A percentile compares a stretch with the other conserved stretches of the same genome.
Conservation (phyloP, 2,797 vertebrate genomes). For the Cygnus olor region DNA sequence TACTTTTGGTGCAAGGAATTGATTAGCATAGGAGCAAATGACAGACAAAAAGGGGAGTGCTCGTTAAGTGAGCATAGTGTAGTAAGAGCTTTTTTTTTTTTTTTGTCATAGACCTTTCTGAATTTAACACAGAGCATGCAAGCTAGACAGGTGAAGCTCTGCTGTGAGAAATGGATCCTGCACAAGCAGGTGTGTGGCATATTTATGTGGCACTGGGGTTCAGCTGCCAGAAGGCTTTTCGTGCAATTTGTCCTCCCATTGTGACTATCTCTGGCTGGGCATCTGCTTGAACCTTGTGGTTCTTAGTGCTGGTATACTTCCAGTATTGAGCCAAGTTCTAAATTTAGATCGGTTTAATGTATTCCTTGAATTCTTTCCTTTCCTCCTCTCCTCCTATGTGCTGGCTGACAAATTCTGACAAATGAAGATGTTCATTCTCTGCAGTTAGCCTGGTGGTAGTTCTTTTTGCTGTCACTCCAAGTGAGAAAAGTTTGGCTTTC, state of each 20-base stretch:
- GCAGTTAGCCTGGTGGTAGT: slow-evolving; percentile 30
- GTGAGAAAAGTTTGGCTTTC: slow-evolving; percentile 29
- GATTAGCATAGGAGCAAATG: background rate
- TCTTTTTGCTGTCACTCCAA: slow-evolving; percentile 37
- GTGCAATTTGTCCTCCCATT: slow-evolving; percentile 40
- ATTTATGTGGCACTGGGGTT: background rate
- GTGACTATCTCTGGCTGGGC: slow-evolving; percentile 31
- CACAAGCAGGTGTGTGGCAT: background rate
- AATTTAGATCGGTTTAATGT: slow-evolving; percentile 44
- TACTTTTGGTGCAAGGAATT: background rate
- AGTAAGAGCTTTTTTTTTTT: background rate
- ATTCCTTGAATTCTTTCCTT: slow-evolving; percentile 36
- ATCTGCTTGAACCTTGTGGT: slow-evolving; percentile 39
- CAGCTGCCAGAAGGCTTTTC: slow-evolving; percentile 14
- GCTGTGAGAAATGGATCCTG: background rate
- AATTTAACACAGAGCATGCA: background rate
- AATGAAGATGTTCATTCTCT: slow-evolving; percentile 50
- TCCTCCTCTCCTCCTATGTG: background rate
- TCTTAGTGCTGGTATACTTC: slow-evolving; percentile 21
- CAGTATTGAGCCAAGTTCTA: slow-evolving; percentile 21
- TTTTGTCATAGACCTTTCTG: background rate
- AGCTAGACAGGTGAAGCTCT: background rate
- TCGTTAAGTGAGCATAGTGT: background rate
- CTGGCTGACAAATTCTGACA: slow-evolving; percentile 50
- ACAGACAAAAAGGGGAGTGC: background rate